Evolutionary conservation across 1,140 invertebrate species (phyloP), one percentile per base, ranked within the genome.

Genomic region (Drosophila quadrilineata): DNA sequence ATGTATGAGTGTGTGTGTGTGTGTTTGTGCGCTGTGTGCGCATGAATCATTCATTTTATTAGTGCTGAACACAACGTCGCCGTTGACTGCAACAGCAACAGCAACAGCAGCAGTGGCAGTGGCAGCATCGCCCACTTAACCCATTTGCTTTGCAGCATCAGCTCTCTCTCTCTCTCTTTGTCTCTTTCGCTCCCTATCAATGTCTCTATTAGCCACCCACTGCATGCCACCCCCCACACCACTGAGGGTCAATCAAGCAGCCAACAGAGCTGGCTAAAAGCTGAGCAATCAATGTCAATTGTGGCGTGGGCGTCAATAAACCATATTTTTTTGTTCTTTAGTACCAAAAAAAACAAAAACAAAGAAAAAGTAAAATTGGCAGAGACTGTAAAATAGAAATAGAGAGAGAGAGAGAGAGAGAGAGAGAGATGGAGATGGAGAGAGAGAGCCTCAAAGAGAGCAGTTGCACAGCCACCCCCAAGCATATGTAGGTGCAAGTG

Each of bases 21-120:
- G n/a, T 29, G 35, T 22, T 41, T 46, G 52, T 48, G 62, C 28
- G 21, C 28, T 19, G 36, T 62, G 72, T 80, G 76, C 76, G 77
- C 77, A 82, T 82, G 76, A 82, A 82, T 82, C 77, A 82, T 84
- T 84, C 77, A 84, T 77, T 66, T 84, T 76, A 66, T 58, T 68
- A 63, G 53, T 52, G 41, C 46, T 22, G 43, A 26, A 24, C 17
- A n/a, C 62, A 21, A 31, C 60, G 33, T 49, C 56, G 56, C 6
- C 38, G 45, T 12, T 35, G 38, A 48, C 58, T 49, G 35, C 71
- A 35, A 28, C 54, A 6, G 17, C 29, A 45, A 12, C 52, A 38
- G 21, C 40, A 35, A 41, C 66, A 71, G 62, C 52, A 16, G 38
- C 41, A 31, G n/a, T n/a, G n/a, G 29, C 43, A 22, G 21, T 9